Percentiles rank a stretch among this genome's conserved stretches.
Evolutionary conservation across 2,113 vertebrate species (phyloP).

Genomic region (Aegithalos caudatus): DNA sequence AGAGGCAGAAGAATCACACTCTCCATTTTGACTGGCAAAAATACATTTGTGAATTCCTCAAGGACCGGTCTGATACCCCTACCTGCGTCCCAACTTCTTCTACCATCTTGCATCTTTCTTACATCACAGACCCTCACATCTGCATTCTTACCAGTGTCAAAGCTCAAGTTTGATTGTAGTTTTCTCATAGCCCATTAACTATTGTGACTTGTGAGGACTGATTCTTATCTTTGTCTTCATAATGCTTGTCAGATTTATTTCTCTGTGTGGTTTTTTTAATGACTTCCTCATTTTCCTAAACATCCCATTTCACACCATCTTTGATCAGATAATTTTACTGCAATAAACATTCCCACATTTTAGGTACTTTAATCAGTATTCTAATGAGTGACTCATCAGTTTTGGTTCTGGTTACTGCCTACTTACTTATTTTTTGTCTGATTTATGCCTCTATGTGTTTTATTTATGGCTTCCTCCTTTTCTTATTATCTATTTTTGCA

Average conservation of each 20-base stretch:
- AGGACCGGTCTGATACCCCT: rapidly evolving
- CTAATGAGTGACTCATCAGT: neutral
- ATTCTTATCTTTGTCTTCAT: neutral
- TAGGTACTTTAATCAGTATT: neutral
- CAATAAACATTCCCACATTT: neutral
- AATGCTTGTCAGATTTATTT: neutral
- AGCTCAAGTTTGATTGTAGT: neutral
- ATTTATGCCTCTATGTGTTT: neutral
- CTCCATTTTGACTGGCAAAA: neutral
- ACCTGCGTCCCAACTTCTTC: rapidly evolving
- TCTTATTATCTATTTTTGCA: neutral
- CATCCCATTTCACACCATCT: neutral
- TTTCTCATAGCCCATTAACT: neutral
- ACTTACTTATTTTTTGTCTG: neutral
- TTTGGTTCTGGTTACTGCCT: neutral
- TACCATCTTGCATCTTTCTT: rapidly evolving
- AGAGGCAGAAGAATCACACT: neutral
- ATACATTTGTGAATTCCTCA: rapidly evolving
- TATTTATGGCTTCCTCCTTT: neutral
- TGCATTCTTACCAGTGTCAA: neutral
- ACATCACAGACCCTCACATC: neutral
- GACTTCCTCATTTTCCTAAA: neutral
- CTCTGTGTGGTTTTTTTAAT: neutral
- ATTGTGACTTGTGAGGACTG: neutral
- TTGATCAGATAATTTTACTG: neutral